phyloP scores from a whole-genome alignment of 2,888 invertebrate species.

The Epistrophella euchroma region DNA sequence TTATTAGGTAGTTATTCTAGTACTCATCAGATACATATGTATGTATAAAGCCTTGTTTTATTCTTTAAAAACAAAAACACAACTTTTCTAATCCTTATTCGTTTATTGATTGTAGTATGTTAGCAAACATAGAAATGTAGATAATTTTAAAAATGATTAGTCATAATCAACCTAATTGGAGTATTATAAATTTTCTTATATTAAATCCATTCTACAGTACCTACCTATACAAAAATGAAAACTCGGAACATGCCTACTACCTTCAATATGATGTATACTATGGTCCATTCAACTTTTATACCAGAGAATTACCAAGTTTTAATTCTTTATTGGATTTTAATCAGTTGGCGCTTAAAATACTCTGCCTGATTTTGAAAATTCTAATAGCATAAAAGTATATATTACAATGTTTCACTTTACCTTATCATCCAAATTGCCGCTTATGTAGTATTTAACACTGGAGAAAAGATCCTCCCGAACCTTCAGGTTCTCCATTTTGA shows the following conservation, averaged over 20 bases:
- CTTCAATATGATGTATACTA: background rate
- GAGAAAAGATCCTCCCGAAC: slow-evolving; percentile 87
- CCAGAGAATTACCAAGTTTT: background rate
- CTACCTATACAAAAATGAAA: too few species aligned
- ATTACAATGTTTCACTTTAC: slow-evolving; percentile 82
- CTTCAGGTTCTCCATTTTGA: slow-evolving; percentile 81
- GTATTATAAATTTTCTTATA: background rate
- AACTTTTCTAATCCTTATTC: too few species aligned
- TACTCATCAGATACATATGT: too few species aligned
- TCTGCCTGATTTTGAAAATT: background rate
- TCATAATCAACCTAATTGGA: background rate
- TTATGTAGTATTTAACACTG: slow-evolving; percentile 92
- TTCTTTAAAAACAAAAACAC: too few species aligned
- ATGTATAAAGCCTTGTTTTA: too few species aligned
- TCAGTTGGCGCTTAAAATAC: background rate
- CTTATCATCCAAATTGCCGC: slow-evolving; percentile 91
- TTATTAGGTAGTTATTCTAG: too few species aligned
- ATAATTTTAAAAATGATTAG: background rate
- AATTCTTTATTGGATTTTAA: background rate
- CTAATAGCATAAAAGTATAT: background rate
- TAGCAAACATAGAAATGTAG: too few species aligned
- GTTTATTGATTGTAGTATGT: too few species aligned
- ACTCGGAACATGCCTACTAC: too few species aligned
- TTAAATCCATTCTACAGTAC: too few species aligned
- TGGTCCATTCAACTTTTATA: background rate